Base-by-base conservation (phyloP, 2,888 invertebrate species). In the Marasmarcha lunaedactyla region DNA sequence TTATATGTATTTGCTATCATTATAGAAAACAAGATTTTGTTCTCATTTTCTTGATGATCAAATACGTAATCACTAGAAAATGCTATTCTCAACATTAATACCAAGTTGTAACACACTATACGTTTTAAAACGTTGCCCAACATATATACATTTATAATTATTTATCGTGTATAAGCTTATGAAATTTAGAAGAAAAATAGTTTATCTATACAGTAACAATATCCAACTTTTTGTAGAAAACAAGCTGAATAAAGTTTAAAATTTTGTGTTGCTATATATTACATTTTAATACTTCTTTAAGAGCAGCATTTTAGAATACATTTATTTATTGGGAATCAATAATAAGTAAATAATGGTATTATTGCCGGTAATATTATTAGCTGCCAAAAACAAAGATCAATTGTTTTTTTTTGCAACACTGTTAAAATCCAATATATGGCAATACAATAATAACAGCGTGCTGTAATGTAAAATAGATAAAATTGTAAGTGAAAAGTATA, bases 41-140 rank as follows among this genome's bases (percentile, higher is more conserved):
- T 37, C 14, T 38, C 20, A 5, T 20, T 20, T 20, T 20, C 4
- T 20, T 20, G 7, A 20, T 5, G 20, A n/a, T n/a, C 20, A 20
- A 20, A 20, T 20, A 20, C 20, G 20, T 20, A 5, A 7, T 20
- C 20, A 55, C 60, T 62, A 54, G 46, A 63, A 63, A 66, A 61
- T 63, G 60, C 63, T 58, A 61, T 41, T 58, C 58, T 49, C 41
- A 44, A 43, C 38, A 36, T 38, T 44, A 45, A 36, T 43, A 46
- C 43, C 38, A 42, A 20, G 20, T 20, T 20, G 3, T 20, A 20
- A 3, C 3, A 20, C 20, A 20, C 20, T 20, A 20, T 20, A 7
- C 3, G 4, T 5, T 20, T 5, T 20, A 5, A 20, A 20, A 20
- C 20, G 3, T 3, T 20, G 20, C 7, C 7, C 20, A 20, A 20